Conservation (phyloP, 2,888 invertebrate species). For the Chalcis sispes region DNA sequence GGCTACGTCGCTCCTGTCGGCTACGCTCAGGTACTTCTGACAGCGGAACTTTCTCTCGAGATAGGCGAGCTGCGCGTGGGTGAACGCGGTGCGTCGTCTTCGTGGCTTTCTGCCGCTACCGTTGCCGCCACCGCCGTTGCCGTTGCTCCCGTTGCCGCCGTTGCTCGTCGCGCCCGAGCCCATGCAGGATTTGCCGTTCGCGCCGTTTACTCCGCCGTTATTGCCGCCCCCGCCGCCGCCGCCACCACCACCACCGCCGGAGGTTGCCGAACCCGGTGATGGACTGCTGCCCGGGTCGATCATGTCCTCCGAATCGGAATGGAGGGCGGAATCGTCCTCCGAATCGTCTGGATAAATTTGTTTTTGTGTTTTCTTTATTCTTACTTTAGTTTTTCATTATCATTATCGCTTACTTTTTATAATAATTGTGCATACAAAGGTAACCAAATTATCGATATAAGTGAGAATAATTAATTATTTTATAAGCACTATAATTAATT, state of each 20-base stretch:
- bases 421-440: too few relatives aligned
- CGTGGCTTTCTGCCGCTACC: conserved; percentile 85
- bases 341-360: conserved; percentile 68
- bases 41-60: conserved; percentile 91
- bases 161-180: conserved; percentile 68
- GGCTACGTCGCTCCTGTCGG: conserved; percentile 94
- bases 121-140: conserved; percentile 64
- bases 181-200: conserved; percentile 75
- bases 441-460: too few relatives aligned
- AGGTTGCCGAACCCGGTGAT: conserved; percentile 76
- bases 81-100: conserved; percentile 92
- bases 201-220: conserved; percentile 64
- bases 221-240: too few relatives aligned
- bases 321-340: conserved; percentile 73
- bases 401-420: too few relatives aligned
- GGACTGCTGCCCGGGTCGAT: conserved; percentile 75
- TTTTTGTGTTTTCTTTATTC: too few relatives aligned
- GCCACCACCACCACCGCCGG: conserved; percentile 77
- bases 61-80: conserved; percentile 94
- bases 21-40: conserved; percentile 95
- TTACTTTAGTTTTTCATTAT: not conserved
- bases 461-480: not conserved
- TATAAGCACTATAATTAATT: not conserved
- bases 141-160: too few relatives aligned
- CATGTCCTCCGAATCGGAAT: conserved; percentile 74